Evolutionary conservation across 1,140 invertebrate species (phyloP).

Genomic region (Neodiprion virginianus): DNA sequence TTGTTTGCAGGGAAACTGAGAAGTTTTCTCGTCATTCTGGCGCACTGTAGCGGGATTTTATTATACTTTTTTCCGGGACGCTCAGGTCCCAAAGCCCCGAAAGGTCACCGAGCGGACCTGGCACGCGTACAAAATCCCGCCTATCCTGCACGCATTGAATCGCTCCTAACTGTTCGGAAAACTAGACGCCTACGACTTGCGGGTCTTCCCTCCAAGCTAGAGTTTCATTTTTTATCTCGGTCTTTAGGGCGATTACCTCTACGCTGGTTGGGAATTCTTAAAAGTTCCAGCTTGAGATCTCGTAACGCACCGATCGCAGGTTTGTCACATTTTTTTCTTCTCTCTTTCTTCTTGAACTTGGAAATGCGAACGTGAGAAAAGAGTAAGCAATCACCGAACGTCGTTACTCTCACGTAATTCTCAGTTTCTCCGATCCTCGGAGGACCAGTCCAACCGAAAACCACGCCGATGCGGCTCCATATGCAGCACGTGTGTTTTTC

Average conservation of each 20-base stretch:
- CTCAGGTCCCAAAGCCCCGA: too few species aligned
- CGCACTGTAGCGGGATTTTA: too few species aligned
- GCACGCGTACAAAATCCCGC: background rate
- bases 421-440: too few species aligned
- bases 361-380: too few species aligned
- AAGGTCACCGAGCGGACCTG: background rate
- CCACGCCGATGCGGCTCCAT: background rate
- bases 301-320: background rate
- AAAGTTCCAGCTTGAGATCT: background rate
- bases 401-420: too few species aligned
- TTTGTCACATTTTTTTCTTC: background rate
- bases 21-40: too few species aligned
- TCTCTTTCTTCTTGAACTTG: too few species aligned
- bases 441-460: background rate
- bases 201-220: background rate
- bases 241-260: background rate
- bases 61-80: too few species aligned
- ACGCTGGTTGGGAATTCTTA: background rate
- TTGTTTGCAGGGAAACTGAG: too few species aligned
- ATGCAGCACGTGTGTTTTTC: conserved; percentile 1
- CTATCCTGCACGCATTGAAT: background rate
- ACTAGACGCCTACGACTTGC: background rate
- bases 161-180: background rate
- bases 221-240: conserved; percentile 7
- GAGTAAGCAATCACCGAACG: too few species aligned